A percentile compares a stretch with the other conserved stretches of the same genome.
phyloP scores from a whole-genome alignment of 2,113 vertebrate genomes.

The Oncorhynchus gorbuscha region DNA sequence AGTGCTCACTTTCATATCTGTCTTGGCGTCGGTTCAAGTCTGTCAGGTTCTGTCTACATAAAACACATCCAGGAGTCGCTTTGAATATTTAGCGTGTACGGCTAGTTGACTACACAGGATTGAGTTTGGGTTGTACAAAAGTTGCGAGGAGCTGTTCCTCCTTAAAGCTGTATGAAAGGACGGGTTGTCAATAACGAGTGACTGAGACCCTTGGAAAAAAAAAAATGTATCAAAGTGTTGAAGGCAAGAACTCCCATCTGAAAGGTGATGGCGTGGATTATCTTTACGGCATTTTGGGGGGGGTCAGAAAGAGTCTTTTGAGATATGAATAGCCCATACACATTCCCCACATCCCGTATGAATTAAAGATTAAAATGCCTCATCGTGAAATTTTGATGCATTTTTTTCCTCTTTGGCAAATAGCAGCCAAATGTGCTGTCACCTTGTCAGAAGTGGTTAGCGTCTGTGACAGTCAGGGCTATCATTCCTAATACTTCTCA shows the following conservation, averaged over 20 bases:
- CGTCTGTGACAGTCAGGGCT: slow-evolving; percentile 63
- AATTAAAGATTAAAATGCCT: slow-evolving; percentile 67
- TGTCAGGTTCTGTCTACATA: slow-evolving; percentile 82
- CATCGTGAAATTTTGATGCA: slow-evolving; percentile 50
- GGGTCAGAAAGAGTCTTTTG: slow-evolving; percentile 50
- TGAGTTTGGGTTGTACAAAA: background rate
- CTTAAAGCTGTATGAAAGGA: slow-evolving; percentile 60
- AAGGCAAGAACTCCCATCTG: slow-evolving; percentile 38
- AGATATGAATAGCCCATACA: slow-evolving; percentile 45
- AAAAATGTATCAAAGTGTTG: slow-evolving; percentile 47
- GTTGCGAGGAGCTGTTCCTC: slow-evolving; percentile 41
- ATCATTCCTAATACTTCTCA: slow-evolving; percentile 69
- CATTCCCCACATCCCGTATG: slow-evolving; percentile 60
- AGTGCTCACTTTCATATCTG: slow-evolving; percentile 85
- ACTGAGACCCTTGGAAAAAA: slow-evolving; percentile 27
- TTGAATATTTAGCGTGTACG: slow-evolving; percentile 60
- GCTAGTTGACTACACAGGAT: slow-evolving; percentile 22
- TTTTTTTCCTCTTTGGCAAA: slow-evolving; percentile 55
- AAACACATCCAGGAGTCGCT: slow-evolving; percentile 75
- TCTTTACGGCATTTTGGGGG: slow-evolving; percentile 32
- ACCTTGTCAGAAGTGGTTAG: slow-evolving; percentile 74
- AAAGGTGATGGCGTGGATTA: slow-evolving; percentile 51
- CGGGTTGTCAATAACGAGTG: slow-evolving; percentile 55
- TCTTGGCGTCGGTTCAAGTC: slow-evolving; percentile 80
- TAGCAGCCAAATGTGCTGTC: slow-evolving; percentile 68